A percentile compares a stretch with the other conserved stretches of the same genome.
phyloP scores from a whole-genome alignment of 1,140 invertebrate genomes.

The Acyrthosiphon pisum region DNA sequence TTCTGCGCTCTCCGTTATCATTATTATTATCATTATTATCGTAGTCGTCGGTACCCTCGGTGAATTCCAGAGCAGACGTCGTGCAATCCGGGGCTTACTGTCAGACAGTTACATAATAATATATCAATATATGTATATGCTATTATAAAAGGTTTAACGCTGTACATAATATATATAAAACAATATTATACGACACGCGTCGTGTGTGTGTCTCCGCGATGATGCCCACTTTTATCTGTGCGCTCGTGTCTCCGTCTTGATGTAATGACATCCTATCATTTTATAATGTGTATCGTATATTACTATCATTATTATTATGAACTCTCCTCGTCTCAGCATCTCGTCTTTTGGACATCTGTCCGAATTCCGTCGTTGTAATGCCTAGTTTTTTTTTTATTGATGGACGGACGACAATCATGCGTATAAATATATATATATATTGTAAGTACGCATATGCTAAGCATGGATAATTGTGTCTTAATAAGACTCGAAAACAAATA shows the following conservation, averaged over 20 bases:
- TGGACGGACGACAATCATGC: not conserved
- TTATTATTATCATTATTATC: slow-evolving; percentile 2
- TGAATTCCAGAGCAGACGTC: not conserved
- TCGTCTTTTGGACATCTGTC: not conserved
- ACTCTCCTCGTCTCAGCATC: not conserved
- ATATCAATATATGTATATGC: not conserved
- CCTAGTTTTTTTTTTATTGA: not conserved
- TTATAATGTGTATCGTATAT: slow-evolving; percentile 10
- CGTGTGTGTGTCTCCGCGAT: not conserved
- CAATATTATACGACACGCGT: not conserved
- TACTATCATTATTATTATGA: not conserved
- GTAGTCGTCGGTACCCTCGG: not conserved
- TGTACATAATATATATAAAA: not conserved
- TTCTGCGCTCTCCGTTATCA: not conserved
- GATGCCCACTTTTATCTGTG: not conserved
- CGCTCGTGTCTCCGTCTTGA: not conserved
- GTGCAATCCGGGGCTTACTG: slow-evolving; percentile 48
- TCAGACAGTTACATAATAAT: not conserved
- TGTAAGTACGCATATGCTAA: not conserved
- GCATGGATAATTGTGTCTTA: not conserved
- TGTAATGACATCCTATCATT: not conserved
- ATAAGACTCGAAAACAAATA: not conserved
- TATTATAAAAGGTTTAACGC: slow-evolving; percentile 30
- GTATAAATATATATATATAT: not conserved
- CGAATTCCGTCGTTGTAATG: not conserved